Conservation (phyloP, 2,113 vertebrate species). For the Chauna torquata region DNA sequence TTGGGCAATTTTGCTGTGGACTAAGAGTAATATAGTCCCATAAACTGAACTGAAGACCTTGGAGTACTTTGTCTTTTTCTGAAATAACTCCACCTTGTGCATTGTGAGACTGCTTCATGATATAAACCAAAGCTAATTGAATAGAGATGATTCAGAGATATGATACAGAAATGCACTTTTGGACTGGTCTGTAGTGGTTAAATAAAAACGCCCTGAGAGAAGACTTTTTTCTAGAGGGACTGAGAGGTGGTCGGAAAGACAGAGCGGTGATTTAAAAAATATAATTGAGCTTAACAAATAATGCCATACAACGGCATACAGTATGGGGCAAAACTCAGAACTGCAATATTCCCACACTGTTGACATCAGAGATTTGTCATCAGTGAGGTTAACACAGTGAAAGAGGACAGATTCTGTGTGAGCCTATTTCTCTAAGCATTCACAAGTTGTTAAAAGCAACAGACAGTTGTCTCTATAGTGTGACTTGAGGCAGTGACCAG, state of each 20-base stretch:
- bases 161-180: not conserved
- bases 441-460: not conserved
- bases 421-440: not conserved
- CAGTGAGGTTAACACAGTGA: not conserved
- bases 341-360: not conserved
- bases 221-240: not conserved
- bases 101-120: not conserved
- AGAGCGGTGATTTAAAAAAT: not conserved
- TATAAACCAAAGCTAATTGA: not conserved
- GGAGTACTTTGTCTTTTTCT: not conserved
- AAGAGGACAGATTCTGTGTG: not conserved
- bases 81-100: not conserved
- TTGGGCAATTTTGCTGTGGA: not conserved
- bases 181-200: not conserved
- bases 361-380: not conserved
- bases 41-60: not conserved
- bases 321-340: not conserved
- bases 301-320: not conserved
- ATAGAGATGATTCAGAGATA: not conserved
- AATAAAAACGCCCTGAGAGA: not conserved
- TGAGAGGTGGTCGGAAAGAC: not conserved
- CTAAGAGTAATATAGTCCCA: too few species aligned
- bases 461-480: not conserved
- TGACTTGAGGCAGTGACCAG: not conserved
- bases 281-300: not conserved